These are phyloP conservation scores for Silurus lanzhouensis DNA, from an alignment of 2,797 vertebrate species.

Conservation along the genomic window DNA sequence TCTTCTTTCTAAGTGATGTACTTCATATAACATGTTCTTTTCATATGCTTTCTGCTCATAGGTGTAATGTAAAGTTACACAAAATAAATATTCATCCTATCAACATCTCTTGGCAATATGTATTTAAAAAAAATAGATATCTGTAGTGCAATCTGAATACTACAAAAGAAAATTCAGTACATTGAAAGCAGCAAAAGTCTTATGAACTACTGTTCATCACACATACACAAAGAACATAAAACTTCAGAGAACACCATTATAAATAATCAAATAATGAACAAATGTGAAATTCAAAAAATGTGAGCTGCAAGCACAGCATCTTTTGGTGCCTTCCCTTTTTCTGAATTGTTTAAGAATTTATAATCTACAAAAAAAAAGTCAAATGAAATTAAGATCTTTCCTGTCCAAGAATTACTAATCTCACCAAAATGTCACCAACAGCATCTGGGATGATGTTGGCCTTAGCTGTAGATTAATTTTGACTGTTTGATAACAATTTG, in stretches of 20 bases:
- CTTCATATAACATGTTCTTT: conserved; percentile 26
- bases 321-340: not conserved
- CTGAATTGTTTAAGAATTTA: not conserved
- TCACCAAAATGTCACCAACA: not conserved
- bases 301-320: not conserved
- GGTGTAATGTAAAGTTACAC: conserved; percentile 9
- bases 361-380: not conserved
- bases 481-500: not conserved
- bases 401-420: not conserved
- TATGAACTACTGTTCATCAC: not conserved
- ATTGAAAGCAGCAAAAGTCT: conserved; percentile 3
- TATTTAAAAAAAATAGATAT: conserved; percentile 5
- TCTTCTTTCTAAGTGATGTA: conserved; percentile 13
- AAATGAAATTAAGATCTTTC: not conserved
- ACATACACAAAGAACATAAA: not conserved
- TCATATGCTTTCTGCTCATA: not conserved
- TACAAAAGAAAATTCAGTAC: not conserved
- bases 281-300: not conserved
- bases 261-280: not conserved
- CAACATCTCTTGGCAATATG: not conserved
- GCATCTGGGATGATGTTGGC: not conserved
- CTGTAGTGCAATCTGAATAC: not conserved
- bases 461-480: not conserved
- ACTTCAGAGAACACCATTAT: not conserved
- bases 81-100: conserved; percentile 15